Percentiles rank a stretch among this genome's conserved stretches.
phyloP scores from a whole-genome alignment of 92 coral and sea anemone species.

The Porites divaricata region DNA sequence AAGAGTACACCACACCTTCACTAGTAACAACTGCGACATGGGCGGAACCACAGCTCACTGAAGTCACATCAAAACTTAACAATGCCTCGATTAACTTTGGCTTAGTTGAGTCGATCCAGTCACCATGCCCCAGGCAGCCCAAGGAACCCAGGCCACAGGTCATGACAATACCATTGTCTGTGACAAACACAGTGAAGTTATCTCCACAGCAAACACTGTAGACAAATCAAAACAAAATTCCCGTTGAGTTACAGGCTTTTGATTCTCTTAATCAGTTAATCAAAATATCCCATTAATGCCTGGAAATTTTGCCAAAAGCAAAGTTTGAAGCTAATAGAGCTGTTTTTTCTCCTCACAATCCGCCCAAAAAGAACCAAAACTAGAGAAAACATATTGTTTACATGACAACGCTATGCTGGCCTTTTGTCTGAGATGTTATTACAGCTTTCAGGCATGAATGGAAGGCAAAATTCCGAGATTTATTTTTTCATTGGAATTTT shows the following conservation, averaged over 20 bases:
- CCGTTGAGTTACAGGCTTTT: neutral
- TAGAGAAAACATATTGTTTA: no score
- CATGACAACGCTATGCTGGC: no score
- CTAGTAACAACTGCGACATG: slow-evolving; percentile 95
- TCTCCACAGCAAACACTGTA: slow-evolving; percentile 91
- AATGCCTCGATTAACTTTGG: slow-evolving; percentile 98
- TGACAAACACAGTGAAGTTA: slow-evolving; percentile 91
- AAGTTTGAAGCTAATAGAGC: no score
- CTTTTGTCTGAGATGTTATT: no score
- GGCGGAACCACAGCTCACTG: slow-evolving; percentile 89
- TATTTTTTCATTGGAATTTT: no score
- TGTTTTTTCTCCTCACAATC: no score
- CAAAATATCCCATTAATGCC: no score
- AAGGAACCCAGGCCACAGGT: slow-evolving; percentile 94
- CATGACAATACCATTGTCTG: slow-evolving; percentile 99
- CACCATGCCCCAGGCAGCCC: slow-evolving; percentile 98
- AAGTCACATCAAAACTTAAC: slow-evolving; percentile 93
- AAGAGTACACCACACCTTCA: slow-evolving; percentile 92
- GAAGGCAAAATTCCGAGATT: no score
- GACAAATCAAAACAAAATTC: neutral
- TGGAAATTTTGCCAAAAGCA: no score
- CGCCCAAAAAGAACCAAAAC: no score
- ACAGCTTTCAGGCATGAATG: no score
- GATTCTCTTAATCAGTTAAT: no score
- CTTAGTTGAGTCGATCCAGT: slow-evolving; percentile 86